These are phyloP conservation scores for Catostylus mosaicus DNA, from an alignment of 30 jellyfish, hydroid and myxozoan species.

Conservation along the genomic window DNA sequence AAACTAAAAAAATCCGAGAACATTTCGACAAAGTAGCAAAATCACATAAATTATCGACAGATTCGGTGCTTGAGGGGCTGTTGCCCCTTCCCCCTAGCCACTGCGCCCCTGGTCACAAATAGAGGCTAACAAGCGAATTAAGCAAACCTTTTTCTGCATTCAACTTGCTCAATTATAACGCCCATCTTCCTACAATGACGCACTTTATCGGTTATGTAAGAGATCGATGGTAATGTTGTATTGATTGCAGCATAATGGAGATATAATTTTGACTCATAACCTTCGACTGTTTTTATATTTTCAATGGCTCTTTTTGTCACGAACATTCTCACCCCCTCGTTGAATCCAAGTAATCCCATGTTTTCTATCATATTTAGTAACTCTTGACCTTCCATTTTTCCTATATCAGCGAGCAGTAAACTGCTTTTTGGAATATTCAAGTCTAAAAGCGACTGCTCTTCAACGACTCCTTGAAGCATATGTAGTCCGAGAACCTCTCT, in stretches of 20 bases:
- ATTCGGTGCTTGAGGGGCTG: too few relatives aligned
- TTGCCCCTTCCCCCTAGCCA: too few relatives aligned
- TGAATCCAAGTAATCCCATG: neutral
- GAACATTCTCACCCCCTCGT: neutral
- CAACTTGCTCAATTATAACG: neutral
- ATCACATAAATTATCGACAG: too few relatives aligned
- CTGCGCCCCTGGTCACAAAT: too few relatives aligned
- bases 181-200: neutral
- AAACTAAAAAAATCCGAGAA: too few relatives aligned
- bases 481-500: neutral
- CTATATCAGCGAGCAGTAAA: neutral
- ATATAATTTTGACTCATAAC: neutral
- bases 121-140: too few relatives aligned
- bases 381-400: neutral
- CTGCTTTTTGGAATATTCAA: neutral
- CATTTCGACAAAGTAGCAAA: too few relatives aligned
- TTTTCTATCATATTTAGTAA: neutral
- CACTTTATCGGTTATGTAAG: neutral
- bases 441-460: neutral
- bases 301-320: slow-evolving; percentile 7
- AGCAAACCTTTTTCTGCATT: neutral
- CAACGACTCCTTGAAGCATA: neutral
- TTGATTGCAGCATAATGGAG: neutral
- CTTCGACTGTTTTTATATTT: neutral
- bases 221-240: neutral